Evolutionary conservation across 2,888 invertebrate species (phyloP).

Genomic region (Nemapogon koenigi): DNA sequence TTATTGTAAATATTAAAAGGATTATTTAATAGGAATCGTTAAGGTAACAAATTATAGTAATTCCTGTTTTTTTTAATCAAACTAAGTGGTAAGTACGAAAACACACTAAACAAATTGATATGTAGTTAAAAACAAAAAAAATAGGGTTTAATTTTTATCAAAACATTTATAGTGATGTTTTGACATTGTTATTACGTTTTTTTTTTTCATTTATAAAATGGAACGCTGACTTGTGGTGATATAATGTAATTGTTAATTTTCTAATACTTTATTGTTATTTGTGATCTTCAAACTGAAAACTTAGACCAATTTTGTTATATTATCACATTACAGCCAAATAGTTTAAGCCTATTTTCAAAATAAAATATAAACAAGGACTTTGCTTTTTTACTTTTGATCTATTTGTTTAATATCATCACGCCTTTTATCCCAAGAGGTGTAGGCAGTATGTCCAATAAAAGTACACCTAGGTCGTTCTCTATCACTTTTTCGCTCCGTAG

Average conservation of each 20-base stretch:
- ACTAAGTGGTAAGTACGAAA: constrained; percentile 46
- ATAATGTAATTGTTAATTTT: constrained; percentile 15
- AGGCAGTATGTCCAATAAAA: no score
- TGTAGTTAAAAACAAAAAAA: no score
- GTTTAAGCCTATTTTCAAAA: constrained; percentile 58
- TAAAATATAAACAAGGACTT: constrained; percentile 23
- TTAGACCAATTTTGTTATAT: constrained; percentile 18
- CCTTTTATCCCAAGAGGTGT: no score
- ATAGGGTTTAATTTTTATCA: no score
- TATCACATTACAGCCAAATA: constrained; percentile 52
- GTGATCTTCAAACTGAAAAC: neutral
- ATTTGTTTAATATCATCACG: no score
- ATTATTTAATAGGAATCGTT: constrained; percentile 22
- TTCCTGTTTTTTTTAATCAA: constrained; percentile 26
- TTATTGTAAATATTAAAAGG: constrained; percentile 55
- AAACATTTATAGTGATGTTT: constrained; percentile 31
- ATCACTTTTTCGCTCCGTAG: no score
- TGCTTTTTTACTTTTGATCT: no score
- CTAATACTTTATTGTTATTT: neutral
- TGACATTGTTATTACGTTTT: constrained; percentile 32
- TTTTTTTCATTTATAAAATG: constrained; percentile 40
- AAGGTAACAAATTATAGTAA: constrained; percentile 29
- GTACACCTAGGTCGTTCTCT: no score
- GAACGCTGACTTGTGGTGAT: constrained; percentile 45
- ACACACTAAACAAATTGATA: no score